phyloP scores from a whole-genome alignment of 2,113 vertebrate genomes.

The Calyptomena viridis region DNA sequence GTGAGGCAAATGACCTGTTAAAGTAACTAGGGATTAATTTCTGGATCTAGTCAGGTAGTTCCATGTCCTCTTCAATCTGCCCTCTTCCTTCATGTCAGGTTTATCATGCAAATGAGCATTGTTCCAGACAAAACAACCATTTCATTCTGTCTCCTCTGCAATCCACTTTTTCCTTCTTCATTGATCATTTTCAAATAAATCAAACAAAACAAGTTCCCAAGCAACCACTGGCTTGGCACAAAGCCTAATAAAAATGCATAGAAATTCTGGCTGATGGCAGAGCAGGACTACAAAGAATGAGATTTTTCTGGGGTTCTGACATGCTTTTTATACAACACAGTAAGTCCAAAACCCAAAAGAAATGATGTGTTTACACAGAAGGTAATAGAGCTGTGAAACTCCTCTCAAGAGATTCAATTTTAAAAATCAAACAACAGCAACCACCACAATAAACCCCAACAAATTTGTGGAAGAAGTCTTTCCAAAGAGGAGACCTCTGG shows the following conservation, averaged over 20 bases:
- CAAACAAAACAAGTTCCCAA: background rate
- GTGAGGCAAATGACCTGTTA: background rate
- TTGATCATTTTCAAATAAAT: background rate
- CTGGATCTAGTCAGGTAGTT: background rate
- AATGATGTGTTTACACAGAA: background rate
- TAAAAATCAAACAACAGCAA: background rate
- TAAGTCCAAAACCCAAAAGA: background rate
- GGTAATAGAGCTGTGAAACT: background rate
- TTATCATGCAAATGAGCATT: background rate
- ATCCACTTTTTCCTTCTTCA: background rate
- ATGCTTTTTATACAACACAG: background rate
- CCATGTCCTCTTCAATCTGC: background rate
- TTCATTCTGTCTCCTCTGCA: background rate
- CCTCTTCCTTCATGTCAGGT: background rate
- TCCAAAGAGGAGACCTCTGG: background rate
- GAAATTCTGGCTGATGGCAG: background rate
- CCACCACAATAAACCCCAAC: accelerated
- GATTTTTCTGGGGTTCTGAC: background rate
- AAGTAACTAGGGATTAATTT: background rate
- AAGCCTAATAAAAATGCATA: background rate
- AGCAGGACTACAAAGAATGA: background rate
- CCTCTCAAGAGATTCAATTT: background rate
- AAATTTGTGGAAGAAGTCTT: background rate
- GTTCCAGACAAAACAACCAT: background rate
- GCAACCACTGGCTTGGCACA: background rate